Percentiles rank a stretch among this genome's conserved stretches.
phyloP scores from a whole-genome alignment of 2,888 invertebrate species.

The Drosophila subsilvestris region DNA sequence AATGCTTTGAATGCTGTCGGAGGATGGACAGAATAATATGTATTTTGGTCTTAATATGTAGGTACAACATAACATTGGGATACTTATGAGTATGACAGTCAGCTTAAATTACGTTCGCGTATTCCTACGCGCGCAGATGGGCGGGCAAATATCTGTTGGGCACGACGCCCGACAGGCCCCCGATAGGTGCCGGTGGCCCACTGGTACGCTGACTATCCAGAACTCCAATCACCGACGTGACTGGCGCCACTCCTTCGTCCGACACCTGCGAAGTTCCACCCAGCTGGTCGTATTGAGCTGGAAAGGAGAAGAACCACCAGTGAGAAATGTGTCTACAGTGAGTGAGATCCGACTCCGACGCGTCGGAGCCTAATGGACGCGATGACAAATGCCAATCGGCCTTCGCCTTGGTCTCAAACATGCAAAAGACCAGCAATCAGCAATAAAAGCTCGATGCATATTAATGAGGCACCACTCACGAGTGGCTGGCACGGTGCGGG shows the following conservation, averaged over 20 bases:
- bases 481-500: neutral
- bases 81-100: constrained; percentile 57
- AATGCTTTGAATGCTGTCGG: neutral
- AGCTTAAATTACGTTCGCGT: constrained; percentile 17
- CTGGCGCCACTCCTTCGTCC: constrained; percentile 83
- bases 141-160: constrained; percentile 72
- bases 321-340: constrained; percentile 13
- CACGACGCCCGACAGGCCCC: constrained; percentile 36
- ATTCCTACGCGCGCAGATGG: constrained; percentile 56
- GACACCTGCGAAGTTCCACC: constrained; percentile 82
- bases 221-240: constrained; percentile 82
- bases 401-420: constrained; percentile 35
- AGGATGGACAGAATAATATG: constrained; percentile 3
- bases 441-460: constrained; percentile 29
- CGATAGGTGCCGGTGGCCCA: constrained; percentile 2
- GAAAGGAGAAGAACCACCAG: constrained; percentile 42
- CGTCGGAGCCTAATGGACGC: neutral
- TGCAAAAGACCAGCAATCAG: constrained; percentile 33
- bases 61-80: constrained; percentile 42
- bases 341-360: no score
- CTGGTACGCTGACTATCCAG: constrained; percentile 61
- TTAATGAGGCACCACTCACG: constrained; percentile 18
- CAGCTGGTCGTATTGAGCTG: constrained; percentile 83
- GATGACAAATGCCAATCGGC: constrained; percentile 49
- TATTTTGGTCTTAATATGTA: constrained; percentile 43